Percentiles rank a stretch among this genome's conserved stretches.
phyloP scores from a whole-genome alignment of 2,888 invertebrate species.

The Prosapia bicincta region DNA sequence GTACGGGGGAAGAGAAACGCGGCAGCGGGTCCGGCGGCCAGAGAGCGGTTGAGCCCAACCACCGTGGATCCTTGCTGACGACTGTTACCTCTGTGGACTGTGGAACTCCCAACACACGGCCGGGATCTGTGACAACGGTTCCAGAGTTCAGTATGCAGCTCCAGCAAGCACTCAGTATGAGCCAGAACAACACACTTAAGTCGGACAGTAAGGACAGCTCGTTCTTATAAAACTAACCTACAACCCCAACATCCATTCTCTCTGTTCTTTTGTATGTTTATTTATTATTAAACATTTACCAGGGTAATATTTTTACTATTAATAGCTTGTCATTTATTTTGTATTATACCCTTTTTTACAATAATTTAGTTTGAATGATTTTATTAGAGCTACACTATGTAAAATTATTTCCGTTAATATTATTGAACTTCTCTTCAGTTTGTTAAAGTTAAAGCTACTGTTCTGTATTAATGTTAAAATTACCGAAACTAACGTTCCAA shows the following conservation, averaged over 20 bases:
- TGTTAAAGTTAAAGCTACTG: no score
- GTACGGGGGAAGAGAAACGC: constrained; percentile 44
- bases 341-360: no score
- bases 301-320: not conserved
- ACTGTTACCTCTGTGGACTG: constrained; percentile 47
- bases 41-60: constrained; percentile 38
- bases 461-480: no score
- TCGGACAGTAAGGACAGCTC: not conserved
- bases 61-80: constrained; percentile 46
- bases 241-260: no score
- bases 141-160: constrained; percentile 8
- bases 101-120: constrained; percentile 9
- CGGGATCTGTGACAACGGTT: constrained; percentile 19
- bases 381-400: no score
- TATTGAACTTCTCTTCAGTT: no score
- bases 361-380: no score
- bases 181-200: not conserved
- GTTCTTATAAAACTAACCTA: not conserved
- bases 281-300: not conserved
- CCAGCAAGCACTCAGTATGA: not conserved
- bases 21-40: constrained; percentile 34
- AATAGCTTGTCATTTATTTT: no score
- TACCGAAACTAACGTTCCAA: no score
- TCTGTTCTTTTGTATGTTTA: not conserved
- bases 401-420: no score